Evolutionary conservation across 2,888 invertebrate species (phyloP).

Genomic region (Falcaria lacertinaria): DNA sequence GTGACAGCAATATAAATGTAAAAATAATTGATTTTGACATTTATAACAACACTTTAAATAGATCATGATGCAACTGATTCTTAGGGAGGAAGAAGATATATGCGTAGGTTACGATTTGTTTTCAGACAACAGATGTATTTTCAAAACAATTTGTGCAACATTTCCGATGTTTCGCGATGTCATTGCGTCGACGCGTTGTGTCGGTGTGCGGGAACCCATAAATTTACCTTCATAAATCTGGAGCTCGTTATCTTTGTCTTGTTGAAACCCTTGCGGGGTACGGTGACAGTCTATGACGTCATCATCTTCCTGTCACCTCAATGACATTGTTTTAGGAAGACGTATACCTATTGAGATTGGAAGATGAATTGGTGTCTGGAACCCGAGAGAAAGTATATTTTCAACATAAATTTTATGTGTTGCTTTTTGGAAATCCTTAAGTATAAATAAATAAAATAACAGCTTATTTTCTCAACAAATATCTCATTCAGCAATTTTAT

Average conservation of each 20-base stretch:
- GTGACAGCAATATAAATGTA: no score
- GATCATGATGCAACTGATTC: conserved; percentile 1
- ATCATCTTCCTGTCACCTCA: conserved; percentile 49
- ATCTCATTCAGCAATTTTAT: no score
- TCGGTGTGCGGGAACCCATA: conserved; percentile 34
- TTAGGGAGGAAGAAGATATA: no score
- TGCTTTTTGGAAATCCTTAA: no score
- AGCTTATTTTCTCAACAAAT: no score
- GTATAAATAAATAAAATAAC: no score
- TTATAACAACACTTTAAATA: conserved; percentile 7
- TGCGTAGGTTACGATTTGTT: neutral
- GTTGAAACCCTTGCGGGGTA: conserved; percentile 16
- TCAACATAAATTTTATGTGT: no score
- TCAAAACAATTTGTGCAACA: conserved; percentile 22
- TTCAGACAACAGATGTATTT: conserved; percentile 3
- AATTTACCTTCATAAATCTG: conserved; percentile 54
- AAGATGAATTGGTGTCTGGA: no score
- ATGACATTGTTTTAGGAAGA: conserved; percentile 43
- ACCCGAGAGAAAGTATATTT: no score
- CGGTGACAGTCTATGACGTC: conserved; percentile 56
- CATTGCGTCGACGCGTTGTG: conserved; percentile 30
- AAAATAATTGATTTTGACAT: neutral
- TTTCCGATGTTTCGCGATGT: conserved; percentile 23
- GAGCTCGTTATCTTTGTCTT: conserved; percentile 52
- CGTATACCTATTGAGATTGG: conserved; percentile 5